phyloP scores from a whole-genome alignment of 2,113 vertebrate genomes.

The Nyctibius bracteatus region DNA sequence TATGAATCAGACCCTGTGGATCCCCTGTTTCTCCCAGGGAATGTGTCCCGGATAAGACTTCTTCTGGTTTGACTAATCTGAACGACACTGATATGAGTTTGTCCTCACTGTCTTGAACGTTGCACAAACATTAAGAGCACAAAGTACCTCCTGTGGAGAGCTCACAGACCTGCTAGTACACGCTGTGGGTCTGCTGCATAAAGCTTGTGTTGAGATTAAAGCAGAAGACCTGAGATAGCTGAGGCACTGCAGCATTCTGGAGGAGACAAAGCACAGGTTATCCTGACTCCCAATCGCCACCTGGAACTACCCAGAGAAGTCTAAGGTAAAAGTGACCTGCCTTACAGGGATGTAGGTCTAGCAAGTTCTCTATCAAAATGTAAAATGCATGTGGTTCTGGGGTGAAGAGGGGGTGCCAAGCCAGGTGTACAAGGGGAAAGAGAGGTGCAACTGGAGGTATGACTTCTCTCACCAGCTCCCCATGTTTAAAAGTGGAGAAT shows the following conservation, averaged over 20 bases:
- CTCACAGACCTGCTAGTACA: background rate
- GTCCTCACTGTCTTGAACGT: background rate
- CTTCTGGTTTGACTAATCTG: background rate
- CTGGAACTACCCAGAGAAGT: background rate
- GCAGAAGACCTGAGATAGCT: background rate
- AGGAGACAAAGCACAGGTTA: background rate
- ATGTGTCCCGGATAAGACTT: background rate
- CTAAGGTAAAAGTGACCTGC: background rate
- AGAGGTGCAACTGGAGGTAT: accelerated
- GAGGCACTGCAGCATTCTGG: background rate
- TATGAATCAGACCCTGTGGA: background rate
- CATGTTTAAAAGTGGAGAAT: background rate
- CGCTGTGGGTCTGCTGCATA: background rate
- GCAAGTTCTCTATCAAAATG: background rate
- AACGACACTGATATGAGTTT: background rate
- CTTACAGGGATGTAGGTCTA: background rate
- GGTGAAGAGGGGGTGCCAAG: background rate
- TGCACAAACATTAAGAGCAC: background rate
- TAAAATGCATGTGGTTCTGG: background rate
- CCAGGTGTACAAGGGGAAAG: background rate
- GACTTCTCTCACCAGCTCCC: background rate
- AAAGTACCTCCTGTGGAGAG: background rate
- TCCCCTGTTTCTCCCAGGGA: background rate
- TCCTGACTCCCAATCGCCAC: background rate
- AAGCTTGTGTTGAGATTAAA: background rate